Conservation (phyloP, 2,797 vertebrate genomes). For the Orientallactaga sibirica region DNA sequence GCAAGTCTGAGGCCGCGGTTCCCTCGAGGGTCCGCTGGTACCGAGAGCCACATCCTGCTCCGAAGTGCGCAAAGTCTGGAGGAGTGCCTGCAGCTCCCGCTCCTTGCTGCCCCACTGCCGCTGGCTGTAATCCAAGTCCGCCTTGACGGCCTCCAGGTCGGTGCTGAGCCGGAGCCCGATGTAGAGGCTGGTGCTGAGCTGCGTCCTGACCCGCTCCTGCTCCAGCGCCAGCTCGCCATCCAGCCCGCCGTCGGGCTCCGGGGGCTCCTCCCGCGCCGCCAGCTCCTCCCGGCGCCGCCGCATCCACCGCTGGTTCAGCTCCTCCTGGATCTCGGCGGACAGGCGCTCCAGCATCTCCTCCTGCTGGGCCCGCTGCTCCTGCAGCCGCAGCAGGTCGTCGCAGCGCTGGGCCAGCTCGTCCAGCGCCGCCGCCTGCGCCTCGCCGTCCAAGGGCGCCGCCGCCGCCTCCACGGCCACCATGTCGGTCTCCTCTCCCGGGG, state of each 20-base stretch:
- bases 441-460: constrained; percentile 86
- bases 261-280: constrained; percentile 80
- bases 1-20: constrained; percentile 29
- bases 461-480: constrained; percentile 81
- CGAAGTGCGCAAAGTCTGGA: constrained; percentile 91
- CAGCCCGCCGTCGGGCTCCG: constrained; percentile 81
- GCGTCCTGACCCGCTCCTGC: constrained; percentile 93
- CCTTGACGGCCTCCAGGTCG: constrained; percentile 92
- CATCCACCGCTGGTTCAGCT: constrained; percentile 97
- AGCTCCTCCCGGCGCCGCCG: constrained; percentile 91
- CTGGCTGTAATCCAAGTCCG: constrained; percentile 92
- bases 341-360: constrained; percentile 94
- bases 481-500: constrained; percentile 87
- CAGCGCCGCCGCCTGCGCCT: constrained; percentile 87
- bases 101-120: constrained; percentile 92
- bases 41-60: constrained; percentile 75
- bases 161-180: constrained; percentile 95
- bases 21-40: background rate
- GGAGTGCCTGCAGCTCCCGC: constrained; percentile 91
- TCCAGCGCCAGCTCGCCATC: constrained; percentile 91
- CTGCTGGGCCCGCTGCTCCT: constrained; percentile 93
- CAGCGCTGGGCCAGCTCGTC: constrained; percentile 93
- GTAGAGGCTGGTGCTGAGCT: constrained; percentile 96
- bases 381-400: constrained; percentile 93
- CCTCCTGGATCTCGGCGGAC: constrained; percentile 95